Evolutionary conservation across 2,888 invertebrate species (phyloP).

Genomic region (Phyto melanocephala): DNA sequence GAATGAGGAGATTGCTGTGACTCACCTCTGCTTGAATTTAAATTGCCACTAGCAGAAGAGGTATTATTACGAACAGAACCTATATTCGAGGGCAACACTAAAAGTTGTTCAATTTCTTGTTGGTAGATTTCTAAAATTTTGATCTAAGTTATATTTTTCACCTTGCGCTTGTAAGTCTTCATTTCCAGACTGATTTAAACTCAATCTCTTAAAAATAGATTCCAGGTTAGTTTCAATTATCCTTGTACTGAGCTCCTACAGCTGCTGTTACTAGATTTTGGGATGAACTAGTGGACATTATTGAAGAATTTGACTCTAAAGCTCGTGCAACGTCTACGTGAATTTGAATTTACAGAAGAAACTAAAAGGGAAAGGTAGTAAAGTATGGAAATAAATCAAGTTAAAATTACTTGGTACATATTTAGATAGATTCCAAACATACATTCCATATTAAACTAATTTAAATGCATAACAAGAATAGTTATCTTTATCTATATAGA

Average conservation of each 20-base stretch:
- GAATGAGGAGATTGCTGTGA: neutral
- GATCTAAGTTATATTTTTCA: neutral
- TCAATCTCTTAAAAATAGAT: neutral
- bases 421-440: no score
- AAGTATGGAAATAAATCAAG: no score
- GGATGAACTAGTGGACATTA: neutral
- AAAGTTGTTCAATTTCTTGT: neutral
- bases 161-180: no score
- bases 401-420: no score
- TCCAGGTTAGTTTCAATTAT: neutral
- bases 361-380: no score
- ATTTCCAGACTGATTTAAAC: neutral
- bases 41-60: neutral
- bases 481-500: no score
- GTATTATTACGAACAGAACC: no score
- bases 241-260: neutral
- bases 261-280: neutral
- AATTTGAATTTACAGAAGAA: no score
- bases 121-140: neutral
- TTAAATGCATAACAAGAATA: no score
- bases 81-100: neutral
- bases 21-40: neutral
- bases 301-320: no score
- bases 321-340: neutral
- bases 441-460: no score